A percentile compares a stretch with the other conserved stretches of the same genome.
These are phyloP conservation scores for Rhyacophila evoluta DNA, from an alignment of 2,888 invertebrate species.

Conservation along the genomic window DNA sequence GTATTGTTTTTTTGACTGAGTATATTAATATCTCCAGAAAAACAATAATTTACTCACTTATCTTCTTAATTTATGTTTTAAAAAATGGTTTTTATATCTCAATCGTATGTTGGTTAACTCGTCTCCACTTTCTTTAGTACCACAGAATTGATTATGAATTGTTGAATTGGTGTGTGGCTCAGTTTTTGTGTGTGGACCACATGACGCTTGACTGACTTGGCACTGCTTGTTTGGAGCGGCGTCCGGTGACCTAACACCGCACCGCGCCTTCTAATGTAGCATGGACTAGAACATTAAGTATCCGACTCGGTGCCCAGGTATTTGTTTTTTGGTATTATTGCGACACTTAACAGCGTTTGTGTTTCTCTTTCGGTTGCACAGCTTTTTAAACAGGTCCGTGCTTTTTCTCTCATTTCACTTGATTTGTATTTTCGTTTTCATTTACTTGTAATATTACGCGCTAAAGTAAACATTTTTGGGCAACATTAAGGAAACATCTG, in stretches of 20 bases:
- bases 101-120: no score
- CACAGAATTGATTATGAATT: slow-evolving; percentile 48
- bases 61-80: no score
- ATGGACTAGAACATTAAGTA: slow-evolving; percentile 54
- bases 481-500: neutral
- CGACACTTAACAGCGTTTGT: slow-evolving; percentile 37
- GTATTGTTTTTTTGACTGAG: no score
- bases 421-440: neutral
- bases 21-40: no score
- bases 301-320: slow-evolving; percentile 55
- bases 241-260: slow-evolving; percentile 53
- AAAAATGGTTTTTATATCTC: no score
- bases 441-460: neutral
- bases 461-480: neutral
- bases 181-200: slow-evolving; percentile 51
- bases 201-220: slow-evolving; percentile 53
- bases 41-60: no score
- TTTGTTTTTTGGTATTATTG: slow-evolving; percentile 54
- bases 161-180: slow-evolving; percentile 53
- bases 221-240: slow-evolving; percentile 51
- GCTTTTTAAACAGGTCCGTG: slow-evolving; percentile 50
- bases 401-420: neutral
- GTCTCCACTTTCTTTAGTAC: no score
- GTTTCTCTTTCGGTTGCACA: slow-evolving; percentile 56
- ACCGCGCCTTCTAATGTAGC: slow-evolving; percentile 55